Base-by-base conservation (phyloP, 2,797 vertebrate species). In the Odontamblyopus lacepedii region DNA sequence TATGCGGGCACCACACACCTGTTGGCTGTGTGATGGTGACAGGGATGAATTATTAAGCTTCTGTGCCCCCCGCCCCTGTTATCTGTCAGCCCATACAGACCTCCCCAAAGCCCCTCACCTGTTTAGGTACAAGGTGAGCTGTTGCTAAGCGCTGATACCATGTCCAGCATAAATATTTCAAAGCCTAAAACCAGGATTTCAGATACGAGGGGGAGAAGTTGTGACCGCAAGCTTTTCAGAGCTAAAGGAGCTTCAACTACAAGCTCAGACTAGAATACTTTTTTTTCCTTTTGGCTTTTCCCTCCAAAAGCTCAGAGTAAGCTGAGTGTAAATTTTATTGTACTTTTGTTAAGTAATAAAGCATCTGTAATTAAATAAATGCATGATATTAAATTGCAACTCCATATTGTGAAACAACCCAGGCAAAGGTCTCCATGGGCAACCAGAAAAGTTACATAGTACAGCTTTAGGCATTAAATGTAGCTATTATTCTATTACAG, bases 81-180 rank as follows among this genome's bases (percentile, higher is more conserved):
- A 87, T 80, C 76, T 75, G 35, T 73, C 70, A 79, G 70, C 71
- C 56, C 41, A 62, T 82, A 82, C 71, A 75, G 73, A 55, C 70
- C 74, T 70, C 82, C 81, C 80, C 78, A 74, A 65, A 81, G 85
- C 76, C 63, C 71, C 63, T 76, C 27, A 70, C 68, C 72, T 18
- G 23, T 76, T 72, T 76, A 63, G 74, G 79, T 74, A 76, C 63
- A 79, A 80, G 82, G 79, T 85, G 75, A 85, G 75, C 70, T 69
- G 73, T 75, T 81, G 26, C 67, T 30, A 67, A 61, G 30, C 75
- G 64, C 72, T 84, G 70, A 79, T 57, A 53, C 71, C 74, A 63
- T 83, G 77, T 84, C 69, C 76, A 73, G 44, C 75, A 88, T 89
- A 77, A 86, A 87, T 89, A 83, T 90, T 88, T 88, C 32, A 88